Conservation (phyloP, 2,888 invertebrate genomes). For the Chironomus tentans region DNA sequence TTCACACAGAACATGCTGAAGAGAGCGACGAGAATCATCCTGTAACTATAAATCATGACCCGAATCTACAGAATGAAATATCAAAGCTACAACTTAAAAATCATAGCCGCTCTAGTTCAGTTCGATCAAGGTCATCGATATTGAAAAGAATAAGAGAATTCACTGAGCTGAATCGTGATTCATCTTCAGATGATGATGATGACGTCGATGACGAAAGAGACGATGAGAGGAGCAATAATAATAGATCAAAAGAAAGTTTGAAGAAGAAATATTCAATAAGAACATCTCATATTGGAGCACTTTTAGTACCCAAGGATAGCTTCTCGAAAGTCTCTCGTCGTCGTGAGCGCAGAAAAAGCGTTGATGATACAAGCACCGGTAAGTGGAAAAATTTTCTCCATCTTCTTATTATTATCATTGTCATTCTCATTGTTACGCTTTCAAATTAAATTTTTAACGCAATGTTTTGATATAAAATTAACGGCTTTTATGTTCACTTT, state of each 20-base stretch:
- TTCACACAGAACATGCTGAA: background rate
- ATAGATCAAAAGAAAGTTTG: conserved; percentile 7
- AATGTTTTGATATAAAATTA: too few species aligned
- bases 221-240: background rate
- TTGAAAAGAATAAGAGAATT: conserved; percentile 39
- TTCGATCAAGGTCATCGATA: conserved; percentile 33
- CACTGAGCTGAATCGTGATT: conserved; percentile 37
- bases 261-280: conserved; percentile 43
- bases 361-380: background rate
- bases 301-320: conserved; percentile 46
- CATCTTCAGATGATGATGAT: conserved; percentile 31
- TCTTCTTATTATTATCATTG: background rate
- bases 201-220: conserved; percentile 5
- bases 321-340: conserved; percentile 38
- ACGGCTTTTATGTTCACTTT: too few species aligned
- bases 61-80: background rate
- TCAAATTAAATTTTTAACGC: background rate
- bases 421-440: background rate
- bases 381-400: background rate
- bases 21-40: background rate
- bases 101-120: conserved; percentile 18
- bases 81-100: background rate
- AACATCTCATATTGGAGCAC: conserved; percentile 47
- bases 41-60: background rate
- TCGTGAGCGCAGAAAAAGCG: conserved; percentile 28